A percentile compares a stretch with the other conserved stretches of the same genome.
These are phyloP conservation scores for Xiphophorus birchmanni DNA, from an alignment of 2,797 vertebrate genomes.

Conservation along the genomic window DNA sequence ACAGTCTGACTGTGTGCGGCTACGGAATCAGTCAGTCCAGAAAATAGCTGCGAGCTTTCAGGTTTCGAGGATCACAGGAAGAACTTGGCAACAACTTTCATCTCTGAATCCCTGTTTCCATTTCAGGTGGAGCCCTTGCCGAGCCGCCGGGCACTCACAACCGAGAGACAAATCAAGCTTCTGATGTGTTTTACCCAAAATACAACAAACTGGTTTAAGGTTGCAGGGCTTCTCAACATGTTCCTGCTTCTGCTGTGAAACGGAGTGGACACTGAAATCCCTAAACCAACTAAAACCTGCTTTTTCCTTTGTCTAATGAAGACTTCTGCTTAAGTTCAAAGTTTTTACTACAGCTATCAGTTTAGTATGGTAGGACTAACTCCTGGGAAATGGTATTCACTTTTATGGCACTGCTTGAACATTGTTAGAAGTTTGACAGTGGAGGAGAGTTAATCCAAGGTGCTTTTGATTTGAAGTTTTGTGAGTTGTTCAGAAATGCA, in stretches of 20 bases:
- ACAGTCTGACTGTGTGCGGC: conserved; percentile 42
- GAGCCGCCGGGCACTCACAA: background rate
- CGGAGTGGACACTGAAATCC: conserved; percentile 5
- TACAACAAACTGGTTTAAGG: conserved; percentile 22
- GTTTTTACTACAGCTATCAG: no score
- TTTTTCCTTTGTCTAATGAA: background rate
- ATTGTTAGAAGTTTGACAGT: background rate
- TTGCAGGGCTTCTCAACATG: background rate
- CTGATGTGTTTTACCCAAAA: conserved; percentile 14
- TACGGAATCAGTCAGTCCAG: conserved; percentile 57
- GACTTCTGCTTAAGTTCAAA: background rate
- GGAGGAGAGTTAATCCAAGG: background rate
- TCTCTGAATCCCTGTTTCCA: conserved; percentile 25
- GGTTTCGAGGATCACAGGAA: conserved; percentile 37
- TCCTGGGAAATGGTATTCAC: background rate
- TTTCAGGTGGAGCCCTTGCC: conserved; percentile 36
- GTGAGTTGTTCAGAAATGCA: background rate
- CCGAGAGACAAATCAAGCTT: conserved; percentile 18
- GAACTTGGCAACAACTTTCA: conserved; percentile 43
- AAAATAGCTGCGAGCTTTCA: conserved; percentile 57
- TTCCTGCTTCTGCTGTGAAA: conserved; percentile 8
- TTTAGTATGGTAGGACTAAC: background rate
- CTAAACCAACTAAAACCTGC: background rate
- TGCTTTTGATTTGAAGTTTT: background rate
- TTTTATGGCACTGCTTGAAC: background rate